Base-by-base conservation (phyloP, 2,888 invertebrate genomes). In the Aleiodes testaceus region DNA sequence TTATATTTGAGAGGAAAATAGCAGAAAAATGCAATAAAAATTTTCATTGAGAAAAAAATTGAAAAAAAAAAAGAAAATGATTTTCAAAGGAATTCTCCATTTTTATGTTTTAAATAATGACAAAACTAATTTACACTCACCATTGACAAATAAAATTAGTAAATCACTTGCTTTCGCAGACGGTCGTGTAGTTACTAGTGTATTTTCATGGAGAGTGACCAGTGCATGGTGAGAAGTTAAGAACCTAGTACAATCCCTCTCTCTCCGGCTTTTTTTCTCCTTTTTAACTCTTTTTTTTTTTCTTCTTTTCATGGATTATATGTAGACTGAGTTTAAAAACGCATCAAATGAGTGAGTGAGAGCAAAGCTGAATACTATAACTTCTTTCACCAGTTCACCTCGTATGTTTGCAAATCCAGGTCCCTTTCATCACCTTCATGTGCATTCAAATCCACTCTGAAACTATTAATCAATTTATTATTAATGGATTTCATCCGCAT, bases 381-480 rank as follows among this genome's bases (percentile, higher is more conserved):
- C 36, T 55, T 55, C 55, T 55, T 55, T 55, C 30, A 55, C 55
- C 55, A 26, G 42, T 59, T 59, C 59, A 59, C 59, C 59, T 59
- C 59, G 36, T 59, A 42, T 59, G 59, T 59, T 59, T 59, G 36
- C 36, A 14, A 42, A 36, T 30, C 59, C 26, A 16, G 26, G 3
- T n/a, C n/a, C n/a, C 36, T 55, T 26, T 55, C 36, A 55, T 55
- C 30, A 55, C 55, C 55, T 30, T n/a, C 30, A 26, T 55, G 12
- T 12, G 26, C 20, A 9, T 6, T 5, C 9, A 14, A 20, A 18
- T 20, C 11, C 18, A 12, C 20, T 22, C 14, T 14, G 55, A 26
- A 55, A 16, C 36, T 5, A 36, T 36, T n/a, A n/a, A 12, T 2
- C 14, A 14, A 55, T 26, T 5, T 7, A 30, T 55, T 16, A 26